Percentiles rank a stretch among this genome's conserved stretches.
Conservation (phyloP, 92 coral and sea anemone species). For the Epizoanthus scotinus region DNA sequence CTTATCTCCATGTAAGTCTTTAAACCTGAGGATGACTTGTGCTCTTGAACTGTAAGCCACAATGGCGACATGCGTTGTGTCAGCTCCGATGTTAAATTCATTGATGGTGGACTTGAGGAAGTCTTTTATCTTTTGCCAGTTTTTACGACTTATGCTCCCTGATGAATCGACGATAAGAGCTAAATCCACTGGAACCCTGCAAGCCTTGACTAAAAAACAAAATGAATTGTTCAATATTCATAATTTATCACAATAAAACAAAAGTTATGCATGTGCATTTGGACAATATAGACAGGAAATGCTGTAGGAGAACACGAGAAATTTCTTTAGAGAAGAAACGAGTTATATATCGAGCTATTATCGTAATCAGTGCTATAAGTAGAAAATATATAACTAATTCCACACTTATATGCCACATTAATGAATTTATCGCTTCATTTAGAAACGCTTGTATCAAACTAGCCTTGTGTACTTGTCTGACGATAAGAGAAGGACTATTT, state of each 20-base stretch:
- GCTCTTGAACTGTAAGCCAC: slow-evolving; percentile 24
- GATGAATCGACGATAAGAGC: slow-evolving; percentile 30
- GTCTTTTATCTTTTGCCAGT: slow-evolving; percentile 25
- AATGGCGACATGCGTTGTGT: slow-evolving; percentile 22
- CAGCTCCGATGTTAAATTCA: slow-evolving; percentile 12
- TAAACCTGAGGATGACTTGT: slow-evolving; percentile 2
- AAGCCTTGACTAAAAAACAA: slow-evolving; percentile 23
- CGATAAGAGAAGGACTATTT: too few species aligned
- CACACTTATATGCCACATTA: too few species aligned
- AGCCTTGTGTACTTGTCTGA: too few species aligned
- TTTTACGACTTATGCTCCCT: slow-evolving; percentile 25
- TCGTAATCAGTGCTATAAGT: too few species aligned
- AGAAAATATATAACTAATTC: too few species aligned
- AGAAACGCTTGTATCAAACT: too few species aligned
- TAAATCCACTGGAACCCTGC: slow-evolving; percentile 22
- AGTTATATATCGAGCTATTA: too few species aligned
- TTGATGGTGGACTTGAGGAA: slow-evolving; percentile 18
- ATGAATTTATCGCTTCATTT: too few species aligned
- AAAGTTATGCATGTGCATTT: too few species aligned
- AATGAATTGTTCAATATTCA: neutral
- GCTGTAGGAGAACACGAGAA: too few species aligned
- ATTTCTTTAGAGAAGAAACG: too few species aligned
- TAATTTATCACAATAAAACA: neutral
- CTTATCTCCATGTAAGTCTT: slow-evolving; percentile 23
- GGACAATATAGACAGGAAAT: too few species aligned